These are phyloP conservation scores for Athrips mouffetella DNA, from an alignment of 2,888 invertebrate genomes.

Conservation along the genomic window DNA sequence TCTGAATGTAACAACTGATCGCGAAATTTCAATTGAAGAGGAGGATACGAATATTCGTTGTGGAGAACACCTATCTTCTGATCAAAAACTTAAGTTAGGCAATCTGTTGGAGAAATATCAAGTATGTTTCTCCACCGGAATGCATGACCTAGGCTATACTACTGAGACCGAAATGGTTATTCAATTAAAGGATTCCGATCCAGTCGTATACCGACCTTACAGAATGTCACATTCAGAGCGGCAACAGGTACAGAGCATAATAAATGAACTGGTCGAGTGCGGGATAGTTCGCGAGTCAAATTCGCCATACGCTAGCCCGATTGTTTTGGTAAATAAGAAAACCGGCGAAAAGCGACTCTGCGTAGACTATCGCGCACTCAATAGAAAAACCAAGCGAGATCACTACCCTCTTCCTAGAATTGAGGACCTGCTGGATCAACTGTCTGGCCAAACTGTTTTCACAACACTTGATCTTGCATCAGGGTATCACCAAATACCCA, in stretches of 20 bases:
- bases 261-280: conserved; percentile 20
- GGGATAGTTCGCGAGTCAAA: conserved; percentile 21
- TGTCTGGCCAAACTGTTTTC: conserved; percentile 30
- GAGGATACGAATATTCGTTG: not conserved
- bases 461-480: conserved; percentile 23
- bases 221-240: conserved; percentile 19
- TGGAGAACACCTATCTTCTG: not conserved
- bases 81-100: not conserved
- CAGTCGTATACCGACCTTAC: conserved; percentile 25
- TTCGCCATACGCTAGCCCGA: conserved; percentile 21
- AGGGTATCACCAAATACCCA: conserved; percentile 13
- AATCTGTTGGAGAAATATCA: conserved; percentile 12
- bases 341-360: conserved; percentile 21
- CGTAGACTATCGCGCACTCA: conserved; percentile 25
- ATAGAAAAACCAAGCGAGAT: conserved; percentile 20
- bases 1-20: no score
- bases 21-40: not conserved
- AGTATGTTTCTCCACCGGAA: conserved; percentile 16
- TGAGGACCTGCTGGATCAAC: conserved; percentile 35
- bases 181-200: conserved; percentile 17
- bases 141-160: conserved; percentile 19
- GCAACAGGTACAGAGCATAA: conserved; percentile 16
- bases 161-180: conserved; percentile 20
- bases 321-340: conserved; percentile 19
- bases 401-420: conserved; percentile 31